These are phyloP conservation scores for Conops quadrifasciatus DNA, from an alignment of 2,888 invertebrate species.

Conservation along the genomic window DNA sequence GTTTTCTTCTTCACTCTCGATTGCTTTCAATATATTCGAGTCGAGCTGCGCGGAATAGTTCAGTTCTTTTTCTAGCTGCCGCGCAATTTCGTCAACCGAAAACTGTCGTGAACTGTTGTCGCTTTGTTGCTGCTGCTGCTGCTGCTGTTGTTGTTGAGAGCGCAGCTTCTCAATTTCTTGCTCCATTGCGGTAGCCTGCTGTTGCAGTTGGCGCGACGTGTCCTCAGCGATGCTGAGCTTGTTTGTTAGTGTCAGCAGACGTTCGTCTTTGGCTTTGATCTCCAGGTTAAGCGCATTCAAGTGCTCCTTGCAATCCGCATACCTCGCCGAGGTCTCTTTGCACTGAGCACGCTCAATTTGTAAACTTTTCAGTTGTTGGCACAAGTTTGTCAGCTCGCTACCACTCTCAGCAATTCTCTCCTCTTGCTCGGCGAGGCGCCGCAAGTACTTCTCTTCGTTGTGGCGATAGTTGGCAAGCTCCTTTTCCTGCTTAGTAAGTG, in stretches of 20 bases:
- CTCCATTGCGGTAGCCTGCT: constrained; percentile 67
- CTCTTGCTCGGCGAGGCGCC: constrained; percentile 54
- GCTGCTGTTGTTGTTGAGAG: constrained; percentile 65
- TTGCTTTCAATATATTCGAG: constrained; percentile 69
- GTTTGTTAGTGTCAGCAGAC: constrained; percentile 56
- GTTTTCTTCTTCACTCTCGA: constrained; percentile 67
- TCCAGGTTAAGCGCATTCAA: constrained; percentile 69
- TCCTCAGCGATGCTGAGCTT: constrained; percentile 52
- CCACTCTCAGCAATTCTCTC: constrained; percentile 53
- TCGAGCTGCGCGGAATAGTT: constrained; percentile 71
- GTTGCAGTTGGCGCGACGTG: constrained; percentile 61
- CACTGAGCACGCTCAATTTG: constrained; percentile 62
- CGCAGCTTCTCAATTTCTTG: constrained; percentile 58
- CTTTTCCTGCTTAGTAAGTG: constrained; percentile 55
- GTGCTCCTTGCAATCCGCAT: constrained; percentile 68
- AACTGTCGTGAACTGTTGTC: constrained; percentile 59
- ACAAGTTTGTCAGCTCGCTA: constrained; percentile 63
- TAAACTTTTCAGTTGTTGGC: constrained; percentile 62
- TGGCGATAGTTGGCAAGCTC: constrained; percentile 53
- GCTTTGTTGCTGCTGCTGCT: constrained; percentile 53
- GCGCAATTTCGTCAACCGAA: constrained; percentile 68
- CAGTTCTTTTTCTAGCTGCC: constrained; percentile 69
- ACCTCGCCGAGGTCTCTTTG: constrained; percentile 54
- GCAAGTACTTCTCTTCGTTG: constrained; percentile 52
- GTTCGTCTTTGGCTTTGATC: constrained; percentile 70